Conservation (phyloP, 2,888 invertebrate genomes). For the Drosophila yooni region DNA sequence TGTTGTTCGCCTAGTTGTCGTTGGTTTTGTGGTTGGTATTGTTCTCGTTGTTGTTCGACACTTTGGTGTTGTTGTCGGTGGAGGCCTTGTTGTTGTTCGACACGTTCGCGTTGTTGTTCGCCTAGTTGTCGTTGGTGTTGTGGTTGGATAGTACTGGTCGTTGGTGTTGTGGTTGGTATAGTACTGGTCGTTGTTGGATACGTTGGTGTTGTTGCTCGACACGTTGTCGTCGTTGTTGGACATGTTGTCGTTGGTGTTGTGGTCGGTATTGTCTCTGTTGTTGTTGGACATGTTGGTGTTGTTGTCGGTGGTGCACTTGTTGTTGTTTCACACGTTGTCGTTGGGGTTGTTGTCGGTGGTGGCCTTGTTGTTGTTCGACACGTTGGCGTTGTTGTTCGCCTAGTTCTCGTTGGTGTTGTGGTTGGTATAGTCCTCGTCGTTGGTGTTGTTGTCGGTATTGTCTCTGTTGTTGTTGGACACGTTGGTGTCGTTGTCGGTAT, state of each 20-base stretch:
- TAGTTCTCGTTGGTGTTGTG: background rate
- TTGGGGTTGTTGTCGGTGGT: background rate
- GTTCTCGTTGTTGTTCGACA: too few species aligned
- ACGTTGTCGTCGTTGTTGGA: background rate
- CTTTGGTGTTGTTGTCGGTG: background rate
- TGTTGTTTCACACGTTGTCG: background rate
- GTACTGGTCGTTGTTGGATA: background rate
- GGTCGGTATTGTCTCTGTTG: background rate
- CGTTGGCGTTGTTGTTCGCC: too few species aligned
- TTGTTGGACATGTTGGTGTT: background rate
- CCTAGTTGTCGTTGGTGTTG: background rate
- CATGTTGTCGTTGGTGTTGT: background rate
- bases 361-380: background rate
- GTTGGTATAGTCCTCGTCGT: background rate
- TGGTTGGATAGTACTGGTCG: background rate
- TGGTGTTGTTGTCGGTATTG: too few species aligned
- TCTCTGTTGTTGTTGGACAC: too few species aligned
- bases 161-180: background rate
- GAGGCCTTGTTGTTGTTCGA: too few species aligned
- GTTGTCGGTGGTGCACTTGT: background rate
- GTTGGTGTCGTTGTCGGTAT: too few species aligned
- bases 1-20: background rate
- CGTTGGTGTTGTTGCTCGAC: constrained; percentile 1
- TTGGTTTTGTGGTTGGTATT: background rate
- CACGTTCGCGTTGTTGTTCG: background rate